Evolutionary conservation across 2,113 vertebrate species (phyloP).

Genomic region (Acanthochromis polyacanthus): DNA sequence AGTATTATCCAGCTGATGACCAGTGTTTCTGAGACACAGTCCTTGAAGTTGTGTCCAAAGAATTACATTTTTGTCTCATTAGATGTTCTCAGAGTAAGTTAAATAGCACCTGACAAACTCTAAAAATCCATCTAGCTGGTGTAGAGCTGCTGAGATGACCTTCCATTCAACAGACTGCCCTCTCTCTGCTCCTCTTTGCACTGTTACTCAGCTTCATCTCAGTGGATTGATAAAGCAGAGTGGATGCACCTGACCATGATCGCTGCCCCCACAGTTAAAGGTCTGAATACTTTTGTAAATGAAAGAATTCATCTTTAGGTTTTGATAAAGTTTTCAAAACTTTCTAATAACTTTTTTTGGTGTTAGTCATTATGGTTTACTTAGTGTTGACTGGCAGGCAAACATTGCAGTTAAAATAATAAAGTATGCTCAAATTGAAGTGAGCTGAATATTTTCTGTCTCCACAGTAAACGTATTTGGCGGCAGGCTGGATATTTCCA

Average conservation of each 20-base stretch:
- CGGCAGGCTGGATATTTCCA: conserved; percentile 11
- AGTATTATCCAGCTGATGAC: too few relatives aligned
- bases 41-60: background rate
- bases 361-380: background rate
- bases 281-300: too few relatives aligned
- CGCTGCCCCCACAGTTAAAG: background rate
- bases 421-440: background rate
- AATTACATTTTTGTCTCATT: background rate
- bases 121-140: background rate
- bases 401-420: background rate
- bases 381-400: background rate
- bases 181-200: background rate
- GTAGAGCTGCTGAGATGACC: background rate
- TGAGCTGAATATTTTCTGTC: conserved; percentile 3
- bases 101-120: background rate
- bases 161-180: background rate
- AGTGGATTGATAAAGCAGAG: background rate
- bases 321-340: background rate
- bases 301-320: too few relatives aligned
- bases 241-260: background rate
- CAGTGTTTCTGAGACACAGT: too few relatives aligned
- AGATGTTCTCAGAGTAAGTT: too few relatives aligned
- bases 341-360: background rate
- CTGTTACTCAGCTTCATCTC: background rate
- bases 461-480: conserved; percentile 11